Evolutionary conservation across 30 jellyfish, hydroid and myxozoan species (phyloP).

Genomic region (Aurelia sp.): DNA sequence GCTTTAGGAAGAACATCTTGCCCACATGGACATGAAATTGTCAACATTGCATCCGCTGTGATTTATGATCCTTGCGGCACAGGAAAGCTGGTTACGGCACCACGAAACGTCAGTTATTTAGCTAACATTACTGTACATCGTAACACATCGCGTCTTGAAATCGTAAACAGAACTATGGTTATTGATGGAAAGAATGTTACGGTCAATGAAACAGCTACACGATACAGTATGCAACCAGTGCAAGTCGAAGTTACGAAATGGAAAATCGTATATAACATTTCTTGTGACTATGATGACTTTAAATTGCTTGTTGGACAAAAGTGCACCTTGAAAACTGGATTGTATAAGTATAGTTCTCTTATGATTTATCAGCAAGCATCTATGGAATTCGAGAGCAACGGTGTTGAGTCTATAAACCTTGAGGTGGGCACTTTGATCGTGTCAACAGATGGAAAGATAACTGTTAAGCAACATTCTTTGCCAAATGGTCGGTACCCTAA

Average conservation of each 20-base stretch:
- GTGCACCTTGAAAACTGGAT: slow-evolving; percentile 48
- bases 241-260: slow-evolving; percentile 47
- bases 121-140: slow-evolving; percentile 34
- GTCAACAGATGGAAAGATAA: slow-evolving; percentile 35
- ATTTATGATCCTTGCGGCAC: slow-evolving; percentile 73
- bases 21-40: slow-evolving; percentile 72
- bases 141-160: slow-evolving; percentile 13
- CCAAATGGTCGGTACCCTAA: slow-evolving; percentile 4
- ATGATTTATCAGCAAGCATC: slow-evolving; percentile 47
- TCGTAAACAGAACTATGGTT: not conserved
- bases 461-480: slow-evolving; percentile 44
- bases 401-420: not conserved
- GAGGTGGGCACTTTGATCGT: slow-evolving; percentile 25
- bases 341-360: slow-evolving; percentile 28
- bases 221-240: slow-evolving; percentile 39
- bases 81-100: slow-evolving; percentile 39
- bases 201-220: slow-evolving; percentile 8
- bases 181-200: not conserved
- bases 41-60: slow-evolving; percentile 21
- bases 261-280: slow-evolving; percentile 47
- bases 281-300: slow-evolving; percentile 40
- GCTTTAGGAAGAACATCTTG: slow-evolving; percentile 41
- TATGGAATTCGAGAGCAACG: slow-evolving; percentile 48
- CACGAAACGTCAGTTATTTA: slow-evolving; percentile 57
- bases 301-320: slow-evolving; percentile 61